Base-by-base conservation (phyloP, 2,888 invertebrate genomes). In the Drosophila borealis region DNA sequence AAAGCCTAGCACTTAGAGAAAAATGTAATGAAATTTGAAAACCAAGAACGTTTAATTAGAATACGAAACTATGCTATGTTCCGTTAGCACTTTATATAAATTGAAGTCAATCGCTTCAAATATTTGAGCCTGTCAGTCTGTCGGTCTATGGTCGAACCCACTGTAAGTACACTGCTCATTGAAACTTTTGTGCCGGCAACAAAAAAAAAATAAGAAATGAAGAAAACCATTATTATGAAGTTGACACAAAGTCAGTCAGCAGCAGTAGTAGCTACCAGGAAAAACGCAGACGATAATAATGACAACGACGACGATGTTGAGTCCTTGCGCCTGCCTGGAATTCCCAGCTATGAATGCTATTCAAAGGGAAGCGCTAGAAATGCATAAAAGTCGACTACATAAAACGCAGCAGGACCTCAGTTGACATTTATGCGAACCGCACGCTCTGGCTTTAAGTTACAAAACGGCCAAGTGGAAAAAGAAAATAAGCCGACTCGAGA, bases 351-450 rank as follows among this genome's bases (percentile, higher is more conserved):
- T 69, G 63, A 78, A 71, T 80, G 68, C 73, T 72, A 69, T 66
- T 63, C 66, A 65, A 74, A 64, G 63, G 78, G 83, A 88, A 85
- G 79, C 77, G 63, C 81, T 79, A 75, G 64, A 74, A 88, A 83
- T 85, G 81, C 83, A 86, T 81, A 81, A 86, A 86, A 88, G 85
- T 86, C 81, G 80, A 81, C 81, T 84, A 71, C 67, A 85, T 78
- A 85, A 81, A 83, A 61, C 74, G 75, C 83, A 76, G 88, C 80
- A 86, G 78, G 79, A 75, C 74, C 74, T 73, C 74, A 73, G 70
- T 73, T 84, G 87, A 84, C 88, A 87, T 87, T 87, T 84, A 82
- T 87, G 80, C 65, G 74, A 68, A 74, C 67, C 67, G 63, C 70
- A 50, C 50, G 55, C 56, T 59, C 56, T 54, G 67, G 62, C 72